These are phyloP conservation scores for Heterotis niloticus DNA, from an alignment of 2,113 vertebrate species.

Conservation along the genomic window DNA sequence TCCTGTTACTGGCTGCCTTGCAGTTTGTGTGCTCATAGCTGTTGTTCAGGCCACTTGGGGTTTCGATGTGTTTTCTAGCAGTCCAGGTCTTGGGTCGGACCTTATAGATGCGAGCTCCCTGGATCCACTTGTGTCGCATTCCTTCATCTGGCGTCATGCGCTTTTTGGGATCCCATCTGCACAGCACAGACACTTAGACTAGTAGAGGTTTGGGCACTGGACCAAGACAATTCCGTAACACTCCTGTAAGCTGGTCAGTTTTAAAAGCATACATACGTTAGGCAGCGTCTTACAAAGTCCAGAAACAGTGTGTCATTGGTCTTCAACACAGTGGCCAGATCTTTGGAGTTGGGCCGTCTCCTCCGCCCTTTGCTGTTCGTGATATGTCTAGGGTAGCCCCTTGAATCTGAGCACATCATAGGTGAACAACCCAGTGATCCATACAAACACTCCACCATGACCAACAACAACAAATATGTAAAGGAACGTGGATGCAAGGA, in stretches of 20 bases:
- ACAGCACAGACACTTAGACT: constrained; percentile 31
- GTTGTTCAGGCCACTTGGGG: constrained; percentile 45
- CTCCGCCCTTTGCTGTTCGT: constrained; percentile 85
- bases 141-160: constrained; percentile 87
- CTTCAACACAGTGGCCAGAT: constrained; percentile 76
- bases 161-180: constrained; percentile 83
- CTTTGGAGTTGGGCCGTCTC: constrained; percentile 77
- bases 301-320: constrained; percentile 76
- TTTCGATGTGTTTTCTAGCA: constrained; percentile 55
- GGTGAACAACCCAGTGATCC: background rate
- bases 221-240: background rate
- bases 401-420: constrained; percentile 70
- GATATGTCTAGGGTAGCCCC: constrained; percentile 78
- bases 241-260: background rate
- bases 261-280: constrained; percentile 65
- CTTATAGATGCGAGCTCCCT: constrained; percentile 69
- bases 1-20: constrained; percentile 41
- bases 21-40: constrained; percentile 50
- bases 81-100: constrained; percentile 53
- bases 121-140: constrained; percentile 81
- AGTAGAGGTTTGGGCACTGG: background rate
- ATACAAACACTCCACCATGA: background rate
- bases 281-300: constrained; percentile 81
- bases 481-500: no score
- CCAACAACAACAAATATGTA: background rate